Base-by-base conservation (phyloP, 2,888 invertebrate species). In the Eristalis tenax region DNA sequence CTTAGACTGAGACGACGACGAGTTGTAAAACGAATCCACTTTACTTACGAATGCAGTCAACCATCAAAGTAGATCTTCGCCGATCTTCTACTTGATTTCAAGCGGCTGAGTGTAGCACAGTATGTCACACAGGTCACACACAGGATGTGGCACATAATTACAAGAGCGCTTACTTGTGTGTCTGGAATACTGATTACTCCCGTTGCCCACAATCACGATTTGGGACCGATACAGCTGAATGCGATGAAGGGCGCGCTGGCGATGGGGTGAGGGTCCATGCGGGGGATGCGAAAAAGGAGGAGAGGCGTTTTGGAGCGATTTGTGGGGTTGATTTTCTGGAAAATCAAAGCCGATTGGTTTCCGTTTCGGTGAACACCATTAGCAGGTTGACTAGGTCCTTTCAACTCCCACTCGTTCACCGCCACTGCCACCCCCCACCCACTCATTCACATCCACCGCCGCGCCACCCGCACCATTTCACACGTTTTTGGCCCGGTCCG, bases 281-380 rank as follows among this genome's bases (percentile, higher is more conserved):
- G 2, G 43, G 15, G 15, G 15, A 43, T 1, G 43, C 1, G 38
- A 40, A 23, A 32, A 35, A 23, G 15, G 38, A 40, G 38, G 8
- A 11, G 4, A 26, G 56, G 64, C 5, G 40, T 61, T 3, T 23
- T 4, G 43, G 57, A 70, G 40, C 61, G 80, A 76, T 68, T 75
- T 63, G 71, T 70, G 22, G 18, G 35, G 26, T 43, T 15, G 56
- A 76, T 81, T 76, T 76, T 63, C 68, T 73, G 74, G 68, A 64
- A 85, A 85, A 73, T 81, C 68, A 77, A 81, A 85, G 71, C 68
- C 64, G 81, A 85, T 85, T 85, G 77, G 38, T 22, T 81, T 85
- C 70, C 68, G 56, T 68, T 80, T 18, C 50, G 76, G 63, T 71
- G 75, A 68, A 28, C 81, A 50, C 64, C 69, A 64, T 69, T 50